phyloP scores from a whole-genome alignment of 2,797 vertebrate genomes.

The Lacerta agilis region DNA sequence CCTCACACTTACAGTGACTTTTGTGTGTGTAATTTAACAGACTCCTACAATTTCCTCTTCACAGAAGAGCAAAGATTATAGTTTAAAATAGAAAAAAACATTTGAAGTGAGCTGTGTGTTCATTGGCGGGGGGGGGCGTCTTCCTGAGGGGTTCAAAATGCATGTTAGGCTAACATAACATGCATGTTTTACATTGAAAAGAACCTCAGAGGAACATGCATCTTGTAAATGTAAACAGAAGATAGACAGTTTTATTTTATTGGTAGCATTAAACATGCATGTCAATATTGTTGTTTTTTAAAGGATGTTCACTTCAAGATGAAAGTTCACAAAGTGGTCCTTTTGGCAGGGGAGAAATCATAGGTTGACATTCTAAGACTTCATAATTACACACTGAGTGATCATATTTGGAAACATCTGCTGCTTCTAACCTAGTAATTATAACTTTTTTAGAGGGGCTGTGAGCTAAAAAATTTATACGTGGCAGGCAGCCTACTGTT shows the following conservation, averaged over 20 bases:
- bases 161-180: accelerated
- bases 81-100: background rate
- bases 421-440: slow-evolving; percentile 66
- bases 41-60: slow-evolving; percentile 5
- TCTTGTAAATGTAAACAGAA: slow-evolving; percentile 19
- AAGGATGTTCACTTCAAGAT: slow-evolving; percentile 34
- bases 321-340: slow-evolving; percentile 48
- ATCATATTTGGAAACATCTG: slow-evolving; percentile 66
- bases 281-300: slow-evolving; percentile 2
- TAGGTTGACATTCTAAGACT: slow-evolving; percentile 51
- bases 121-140: background rate
- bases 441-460: slow-evolving; percentile 45
- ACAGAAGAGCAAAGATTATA: slow-evolving; percentile 19
- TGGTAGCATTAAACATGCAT: slow-evolving; percentile 23
- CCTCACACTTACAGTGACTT: background rate
- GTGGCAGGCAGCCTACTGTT: slow-evolving; percentile 62
- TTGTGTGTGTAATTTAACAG: slow-evolving; percentile 23
- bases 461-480: slow-evolving; percentile 63
- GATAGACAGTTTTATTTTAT: slow-evolving; percentile 25
- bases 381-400: slow-evolving; percentile 55
- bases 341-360: slow-evolving; percentile 58
- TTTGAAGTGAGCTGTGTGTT: slow-evolving; percentile 13
- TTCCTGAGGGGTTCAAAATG: slow-evolving; percentile 15
- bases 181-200: slow-evolving; percentile 1
- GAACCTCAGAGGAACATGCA: background rate